phyloP scores from a whole-genome alignment of 2,113 vertebrate genomes.

The Glaucomys volans region DNA sequence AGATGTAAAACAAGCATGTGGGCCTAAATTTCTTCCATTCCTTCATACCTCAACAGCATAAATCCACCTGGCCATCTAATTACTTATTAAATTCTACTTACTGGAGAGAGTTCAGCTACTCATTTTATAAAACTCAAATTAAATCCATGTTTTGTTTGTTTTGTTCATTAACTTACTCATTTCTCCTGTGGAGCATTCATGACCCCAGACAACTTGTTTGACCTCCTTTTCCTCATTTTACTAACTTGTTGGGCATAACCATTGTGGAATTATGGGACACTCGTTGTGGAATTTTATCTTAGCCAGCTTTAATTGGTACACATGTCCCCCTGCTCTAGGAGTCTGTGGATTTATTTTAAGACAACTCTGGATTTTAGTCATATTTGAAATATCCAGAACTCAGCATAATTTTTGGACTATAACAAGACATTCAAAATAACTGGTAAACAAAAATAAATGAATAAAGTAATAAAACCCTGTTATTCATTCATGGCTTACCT shows the following conservation, averaged over 20 bases:
- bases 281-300: neutral
- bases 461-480: neutral
- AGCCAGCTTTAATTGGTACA: neutral
- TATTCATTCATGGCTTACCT: neutral
- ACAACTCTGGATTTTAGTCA: neutral
- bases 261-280: neutral
- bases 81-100: neutral
- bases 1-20: neutral
- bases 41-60: neutral
- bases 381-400: neutral
- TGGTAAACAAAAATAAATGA: neutral
- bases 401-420: neutral
- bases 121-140: neutral
- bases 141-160: neutral
- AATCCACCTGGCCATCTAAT: neutral
- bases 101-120: neutral
- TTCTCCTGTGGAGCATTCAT: neutral
- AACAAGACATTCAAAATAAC: neutral
- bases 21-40: neutral
- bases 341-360: neutral
- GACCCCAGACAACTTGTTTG: neutral
- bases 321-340: neutral
- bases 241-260: neutral
- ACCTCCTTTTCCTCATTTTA: neutral
- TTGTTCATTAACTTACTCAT: neutral